Evolutionary conservation across 2,888 invertebrate species (phyloP).

Genomic region (Lottia scabra): DNA sequence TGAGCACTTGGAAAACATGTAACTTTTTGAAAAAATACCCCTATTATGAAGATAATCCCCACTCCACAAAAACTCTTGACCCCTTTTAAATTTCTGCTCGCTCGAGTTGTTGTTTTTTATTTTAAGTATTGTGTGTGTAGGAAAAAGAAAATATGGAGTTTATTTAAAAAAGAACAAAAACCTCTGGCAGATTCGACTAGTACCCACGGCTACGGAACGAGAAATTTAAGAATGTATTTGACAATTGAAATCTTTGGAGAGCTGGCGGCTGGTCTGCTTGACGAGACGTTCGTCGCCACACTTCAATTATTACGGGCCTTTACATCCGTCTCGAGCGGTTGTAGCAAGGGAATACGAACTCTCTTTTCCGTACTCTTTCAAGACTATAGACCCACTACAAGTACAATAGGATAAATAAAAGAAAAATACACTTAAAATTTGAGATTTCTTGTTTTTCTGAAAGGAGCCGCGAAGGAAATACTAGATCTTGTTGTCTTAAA

Average conservation of each 20-base stretch:
- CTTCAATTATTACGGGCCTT: neutral
- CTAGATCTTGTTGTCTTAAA: neutral
- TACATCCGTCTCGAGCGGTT: neutral
- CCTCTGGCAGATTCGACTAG: too few relatives aligned
- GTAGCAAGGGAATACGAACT: neutral
- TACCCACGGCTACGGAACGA: too few relatives aligned
- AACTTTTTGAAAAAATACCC: too few relatives aligned
- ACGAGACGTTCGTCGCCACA: neutral
- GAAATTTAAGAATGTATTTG: neutral
- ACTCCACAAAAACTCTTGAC: too few relatives aligned
- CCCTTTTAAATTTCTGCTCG: too few relatives aligned
- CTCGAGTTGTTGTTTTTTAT: too few relatives aligned
- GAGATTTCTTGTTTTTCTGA: neutral
- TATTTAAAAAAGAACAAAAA: too few relatives aligned
- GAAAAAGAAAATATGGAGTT: too few relatives aligned
- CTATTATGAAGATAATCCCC: too few relatives aligned
- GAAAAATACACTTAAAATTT: neutral
- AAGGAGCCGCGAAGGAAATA: neutral
- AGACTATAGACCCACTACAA: neutral
- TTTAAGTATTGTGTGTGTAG: too few relatives aligned
- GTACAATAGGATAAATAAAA: conserved; percentile 12
- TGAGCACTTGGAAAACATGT: too few relatives aligned
- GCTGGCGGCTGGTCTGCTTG: neutral
- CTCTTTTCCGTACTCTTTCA: conserved; percentile 9
- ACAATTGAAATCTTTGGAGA: neutral